A percentile compares a stretch with the other conserved stretches of the same genome.
These are phyloP conservation scores for Chaetodon trifascialis DNA, from an alignment of 2,113 vertebrate genomes.

Conservation along the genomic window DNA sequence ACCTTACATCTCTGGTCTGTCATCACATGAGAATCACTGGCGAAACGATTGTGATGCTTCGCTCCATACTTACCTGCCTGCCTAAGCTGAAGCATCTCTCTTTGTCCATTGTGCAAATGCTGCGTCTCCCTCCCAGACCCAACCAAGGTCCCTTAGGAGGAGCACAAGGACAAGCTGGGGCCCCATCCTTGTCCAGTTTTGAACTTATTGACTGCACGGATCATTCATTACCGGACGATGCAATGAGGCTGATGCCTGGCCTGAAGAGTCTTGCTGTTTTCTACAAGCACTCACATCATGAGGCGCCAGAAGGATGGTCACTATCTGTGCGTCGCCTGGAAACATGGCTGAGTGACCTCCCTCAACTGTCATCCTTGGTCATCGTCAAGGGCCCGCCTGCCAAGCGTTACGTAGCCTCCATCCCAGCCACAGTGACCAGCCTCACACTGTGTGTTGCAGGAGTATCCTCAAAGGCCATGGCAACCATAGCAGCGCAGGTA, in stretches of 20 bases:
- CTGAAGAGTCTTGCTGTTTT: constrained; percentile 60
- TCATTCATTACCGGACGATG: constrained; percentile 11
- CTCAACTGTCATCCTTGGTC: constrained; percentile 52
- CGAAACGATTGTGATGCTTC: background rate
- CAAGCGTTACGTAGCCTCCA: constrained; percentile 31
- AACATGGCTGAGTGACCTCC: constrained; percentile 64
- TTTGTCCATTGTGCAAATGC: background rate
- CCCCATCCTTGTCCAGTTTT: constrained; percentile 53
- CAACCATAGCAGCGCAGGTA: constrained; percentile 20
- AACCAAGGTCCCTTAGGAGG: background rate
- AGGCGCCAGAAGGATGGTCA: background rate
- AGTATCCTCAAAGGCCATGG: constrained; percentile 44
- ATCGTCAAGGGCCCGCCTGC: constrained; percentile 54
- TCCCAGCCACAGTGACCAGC: constrained; percentile 65
- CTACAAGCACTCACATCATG: background rate
- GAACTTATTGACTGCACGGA: constrained; percentile 59
- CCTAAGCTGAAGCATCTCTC: constrained; percentile 70
- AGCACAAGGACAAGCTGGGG: background rate
- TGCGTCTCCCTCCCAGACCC: background rate
- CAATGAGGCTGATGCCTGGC: constrained; percentile 46
- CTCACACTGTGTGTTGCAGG: constrained; percentile 56
- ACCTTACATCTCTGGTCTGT: constrained; percentile 58
- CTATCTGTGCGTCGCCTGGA: constrained; percentile 2
- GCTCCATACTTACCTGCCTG: constrained; percentile 28
- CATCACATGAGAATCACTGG: constrained; percentile 8